Base-by-base conservation (phyloP, 2,113 vertebrate genomes). In the Saguinus midas region DNA sequence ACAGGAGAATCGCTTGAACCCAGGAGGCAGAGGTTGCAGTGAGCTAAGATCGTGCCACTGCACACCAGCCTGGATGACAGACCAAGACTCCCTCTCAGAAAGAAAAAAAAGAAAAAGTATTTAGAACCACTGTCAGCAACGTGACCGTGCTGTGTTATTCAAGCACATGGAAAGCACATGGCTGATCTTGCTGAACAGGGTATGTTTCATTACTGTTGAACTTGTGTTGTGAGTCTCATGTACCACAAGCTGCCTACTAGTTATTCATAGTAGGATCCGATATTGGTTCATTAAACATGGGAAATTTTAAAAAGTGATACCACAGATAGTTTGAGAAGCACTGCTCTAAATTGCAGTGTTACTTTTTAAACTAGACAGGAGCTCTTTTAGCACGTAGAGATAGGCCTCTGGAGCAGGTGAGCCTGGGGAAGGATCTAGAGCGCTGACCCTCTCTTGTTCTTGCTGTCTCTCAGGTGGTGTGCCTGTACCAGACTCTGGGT, bases 401-500 rank as follows among this genome's bases (percentile, higher is more conserved):
- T 11, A 58, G 52, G 72, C 25, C 52, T 83, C 75, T 45, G 68
- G 40, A 68, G 32, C 75, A 3, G 29, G 1, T 4, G 13, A 40
- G 12, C 32, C 10, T 1, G 1, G 12, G 40, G 29, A 82, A 55
- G 83, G 64, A 84, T 18, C 64, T 58, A 0, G 13, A 29, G 5
- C 18, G 43, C 78, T 93, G 91, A 93, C 10, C 1, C n/a, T 21
- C 12, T n/a, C 18, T 95, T 93, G 94, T 97, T 72, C 5, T 86
- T 95, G 89, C 97, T 58, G 2, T 98, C 98, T 87, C 72, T 82
- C 97, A 99, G 99, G 99, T 99, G 55, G 98, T 99, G 94, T 99
- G 99, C 91, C 98, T 99, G 61, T 99, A 99, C 98, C 99, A 99
- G 98, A 98, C 99, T 0, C 97, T 99, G 96, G 98, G 99, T 45